Percentiles rank a stretch among this genome's conserved stretches.
These are phyloP conservation scores for Sycophaga agraensis DNA, from an alignment of 1,140 invertebrate species.

Conservation along the genomic window DNA sequence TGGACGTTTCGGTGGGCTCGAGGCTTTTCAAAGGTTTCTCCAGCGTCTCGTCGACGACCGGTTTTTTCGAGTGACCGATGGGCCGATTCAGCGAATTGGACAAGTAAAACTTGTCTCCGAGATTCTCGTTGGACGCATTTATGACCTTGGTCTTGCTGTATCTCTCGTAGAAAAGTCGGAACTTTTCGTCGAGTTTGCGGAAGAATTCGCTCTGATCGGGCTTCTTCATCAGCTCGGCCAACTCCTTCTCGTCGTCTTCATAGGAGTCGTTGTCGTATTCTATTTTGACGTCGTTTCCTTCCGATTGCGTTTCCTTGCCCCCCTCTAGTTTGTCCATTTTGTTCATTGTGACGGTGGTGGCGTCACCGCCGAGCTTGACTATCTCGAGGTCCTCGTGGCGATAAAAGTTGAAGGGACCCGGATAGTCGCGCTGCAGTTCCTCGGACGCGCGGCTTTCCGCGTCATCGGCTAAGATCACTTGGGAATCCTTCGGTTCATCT, in stretches of 20 bases:
- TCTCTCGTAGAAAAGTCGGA: slow-evolving; percentile 23
- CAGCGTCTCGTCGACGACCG: neutral
- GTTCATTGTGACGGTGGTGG: neutral
- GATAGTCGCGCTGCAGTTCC: slow-evolving; percentile 43
- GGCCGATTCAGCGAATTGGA: slow-evolving; percentile 3
- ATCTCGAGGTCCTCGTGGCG: slow-evolving; percentile 55
- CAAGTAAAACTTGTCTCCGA: neutral
- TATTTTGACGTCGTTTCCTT: slow-evolving; percentile 24
- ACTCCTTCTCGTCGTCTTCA: slow-evolving; percentile 32
- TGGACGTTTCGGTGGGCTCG: no score
- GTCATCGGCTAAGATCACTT: slow-evolving; percentile 21
- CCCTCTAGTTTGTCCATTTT: no score
- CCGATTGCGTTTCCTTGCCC: no score
- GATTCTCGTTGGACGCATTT: neutral
- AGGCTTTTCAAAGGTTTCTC: no score
- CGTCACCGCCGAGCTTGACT: slow-evolving; percentile 47
- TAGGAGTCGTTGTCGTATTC: neutral
- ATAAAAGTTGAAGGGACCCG: slow-evolving; percentile 36
- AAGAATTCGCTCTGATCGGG: slow-evolving; percentile 46
- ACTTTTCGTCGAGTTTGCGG: slow-evolving; percentile 43
- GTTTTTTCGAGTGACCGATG: neutral
- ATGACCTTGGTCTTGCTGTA: slow-evolving; percentile 12
- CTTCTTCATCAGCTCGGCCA: slow-evolving; percentile 40
- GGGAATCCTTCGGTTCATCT: no score
- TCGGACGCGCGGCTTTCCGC: slow-evolving; percentile 23